Evolutionary conservation across 2,113 vertebrate species (phyloP), one percentile per base, ranked within the genome.

Genomic region (Puffinus mauretanicus): DNA sequence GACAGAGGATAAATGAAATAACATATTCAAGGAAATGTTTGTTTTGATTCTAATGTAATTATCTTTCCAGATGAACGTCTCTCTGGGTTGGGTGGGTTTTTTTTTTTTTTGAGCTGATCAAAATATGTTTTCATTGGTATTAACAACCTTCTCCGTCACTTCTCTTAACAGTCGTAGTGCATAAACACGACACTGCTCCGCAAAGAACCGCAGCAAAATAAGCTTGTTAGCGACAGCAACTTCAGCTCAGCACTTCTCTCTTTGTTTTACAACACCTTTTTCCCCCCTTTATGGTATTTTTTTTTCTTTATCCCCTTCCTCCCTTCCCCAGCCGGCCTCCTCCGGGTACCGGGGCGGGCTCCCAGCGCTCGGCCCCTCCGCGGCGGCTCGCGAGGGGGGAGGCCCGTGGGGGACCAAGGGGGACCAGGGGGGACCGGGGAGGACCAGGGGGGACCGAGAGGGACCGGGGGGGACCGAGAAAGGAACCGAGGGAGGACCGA

Each of bases 21-120:
- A 90, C 83, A 47, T 20, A 72, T 66, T 95, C 88, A 93, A 88
- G 95, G 86, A 96, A 95, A 93, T 92, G 95, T 94, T 94, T 93
- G 81, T 75, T 94, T 92, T 95, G 88, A 78, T 94, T 96, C 65
- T 84, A 75, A 89, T 70, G 72, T 84, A 95, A 94, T 96, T 96
- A 94, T 96, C 95, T 89, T 86, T 92, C 60, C 90, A 76, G 82
- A 95, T 75, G 75, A 97, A 71, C 1, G 9, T 95, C 82, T 79
- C 58, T 82, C 77, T 51, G 52, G n/a, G 75, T 89, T 72, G 12
- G 34, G 36, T 34, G 20, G 38, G 6, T 30, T 27, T 40, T 66
- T 42, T 78, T 72, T 51, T 69, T 90, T 60, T 71, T 95, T 76
- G 51, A 94, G 94, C 85, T 70, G 80, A 94, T 92, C 92, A 93